phyloP scores from a whole-genome alignment of 2,113 vertebrate species.

The Kobus ellipsiprymnus region DNA sequence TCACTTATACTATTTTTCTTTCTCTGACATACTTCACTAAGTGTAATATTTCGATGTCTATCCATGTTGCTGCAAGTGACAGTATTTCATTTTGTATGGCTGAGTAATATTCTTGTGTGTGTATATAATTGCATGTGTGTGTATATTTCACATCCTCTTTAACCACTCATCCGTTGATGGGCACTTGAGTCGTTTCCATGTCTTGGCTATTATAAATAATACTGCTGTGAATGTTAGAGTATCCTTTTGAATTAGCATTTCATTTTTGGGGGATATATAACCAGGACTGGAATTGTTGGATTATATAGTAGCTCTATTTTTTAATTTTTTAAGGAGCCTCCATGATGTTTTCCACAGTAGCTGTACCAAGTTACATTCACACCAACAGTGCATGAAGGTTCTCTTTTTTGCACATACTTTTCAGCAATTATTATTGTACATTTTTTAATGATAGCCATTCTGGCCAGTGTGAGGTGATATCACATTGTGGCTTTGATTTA shows the following conservation, averaged over 20 bases:
- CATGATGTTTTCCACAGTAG: not conserved
- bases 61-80: not conserved
- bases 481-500: not conserved
- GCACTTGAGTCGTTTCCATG: not conserved
- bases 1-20: not conserved
- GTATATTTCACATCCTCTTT: not conserved
- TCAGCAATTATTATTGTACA: not conserved
- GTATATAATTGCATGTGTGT: not conserved
- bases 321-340: not conserved
- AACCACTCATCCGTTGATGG: not conserved
- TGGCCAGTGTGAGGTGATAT: not conserved
- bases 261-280: not conserved
- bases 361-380: not conserved
- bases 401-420: not conserved
- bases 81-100: not conserved
- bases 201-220: not conserved
- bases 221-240: not conserved
- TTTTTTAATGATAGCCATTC: not conserved
- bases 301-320: not conserved
- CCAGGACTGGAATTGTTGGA: not conserved
- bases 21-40: not conserved
- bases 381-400: not conserved
- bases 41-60: not conserved
- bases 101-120: not conserved
- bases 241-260: not conserved